Percentiles rank a stretch among this genome's conserved stretches.
These are phyloP conservation scores for Parnassius smintheus DNA, from an alignment of 2,888 invertebrate species.

Conservation along the genomic window DNA sequence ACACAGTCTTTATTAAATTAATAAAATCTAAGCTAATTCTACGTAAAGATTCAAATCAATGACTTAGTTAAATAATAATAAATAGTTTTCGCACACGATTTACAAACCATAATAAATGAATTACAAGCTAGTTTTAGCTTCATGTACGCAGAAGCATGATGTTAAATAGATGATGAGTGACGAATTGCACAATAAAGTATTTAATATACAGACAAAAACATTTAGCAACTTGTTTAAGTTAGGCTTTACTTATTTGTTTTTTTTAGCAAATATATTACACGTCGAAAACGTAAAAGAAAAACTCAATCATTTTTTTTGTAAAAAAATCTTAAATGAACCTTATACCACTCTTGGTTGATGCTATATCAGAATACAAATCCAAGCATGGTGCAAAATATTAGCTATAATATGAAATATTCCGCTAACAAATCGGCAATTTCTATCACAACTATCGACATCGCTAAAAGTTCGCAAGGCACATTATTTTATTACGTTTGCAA, in stretches of 20 bases:
- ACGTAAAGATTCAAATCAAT: conserved; percentile 38
- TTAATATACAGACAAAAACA: too few relatives aligned
- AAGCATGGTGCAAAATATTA: neutral
- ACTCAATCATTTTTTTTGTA: too few relatives aligned
- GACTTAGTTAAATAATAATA: conserved; percentile 32
- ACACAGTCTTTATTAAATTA: conserved; percentile 23
- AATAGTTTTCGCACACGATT: conserved; percentile 22
- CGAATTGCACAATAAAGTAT: too few relatives aligned
- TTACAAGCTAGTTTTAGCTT: neutral
- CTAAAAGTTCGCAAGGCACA: conserved; percentile 26
- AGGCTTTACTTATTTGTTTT: too few relatives aligned
- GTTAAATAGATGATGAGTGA: too few relatives aligned
- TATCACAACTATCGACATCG: conserved; percentile 22
- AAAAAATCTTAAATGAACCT: too few relatives aligned
- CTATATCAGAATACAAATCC: neutral
- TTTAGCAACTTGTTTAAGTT: too few relatives aligned
- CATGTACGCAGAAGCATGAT: too few relatives aligned
- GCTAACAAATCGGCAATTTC: conserved; percentile 9
- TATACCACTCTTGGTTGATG: too few relatives aligned
- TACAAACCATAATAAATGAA: neutral
- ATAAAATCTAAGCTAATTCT: conserved; percentile 30
- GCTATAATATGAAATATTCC: conserved; percentile 2
- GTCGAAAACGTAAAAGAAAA: too few relatives aligned
- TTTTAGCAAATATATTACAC: too few relatives aligned
- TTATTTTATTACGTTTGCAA: conserved; percentile 18